Percentiles rank a stretch among this genome's conserved stretches.
Evolutionary conservation across 1,140 invertebrate species (phyloP).

Genomic region (Bombus waltoni): DNA sequence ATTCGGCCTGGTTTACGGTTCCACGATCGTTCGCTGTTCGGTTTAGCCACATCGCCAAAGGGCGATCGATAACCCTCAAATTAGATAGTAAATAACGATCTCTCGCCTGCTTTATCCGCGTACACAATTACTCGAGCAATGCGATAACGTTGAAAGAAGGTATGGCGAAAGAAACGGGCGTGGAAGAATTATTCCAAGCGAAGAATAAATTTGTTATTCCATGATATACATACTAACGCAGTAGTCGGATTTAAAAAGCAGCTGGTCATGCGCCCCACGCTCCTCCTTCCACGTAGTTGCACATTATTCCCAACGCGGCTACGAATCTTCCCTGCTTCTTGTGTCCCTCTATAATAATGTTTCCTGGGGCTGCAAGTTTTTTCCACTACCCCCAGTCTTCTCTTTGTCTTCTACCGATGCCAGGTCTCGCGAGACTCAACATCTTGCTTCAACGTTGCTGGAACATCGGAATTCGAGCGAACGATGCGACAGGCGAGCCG

Average conservation of each 20-base stretch:
- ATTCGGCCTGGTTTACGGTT: too few relatives aligned
- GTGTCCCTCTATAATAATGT: constrained; percentile 1
- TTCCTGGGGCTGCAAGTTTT: not conserved
- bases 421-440: constrained; percentile 31
- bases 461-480: constrained; percentile 65
- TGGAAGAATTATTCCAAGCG: not conserved
- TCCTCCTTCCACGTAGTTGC: constrained; percentile 33
- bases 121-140: not conserved
- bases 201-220: constrained; percentile 21
- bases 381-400: not conserved
- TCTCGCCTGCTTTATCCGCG: not conserved
- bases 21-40: not conserved
- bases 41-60: not conserved
- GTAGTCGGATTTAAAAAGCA: constrained; percentile 48
- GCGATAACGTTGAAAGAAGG: not conserved
- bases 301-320: constrained; percentile 28
- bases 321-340: not conserved
- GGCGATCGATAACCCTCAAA: not conserved
- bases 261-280: constrained; percentile 38
- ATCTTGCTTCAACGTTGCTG: constrained; percentile 63
- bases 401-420: constrained; percentile 26
- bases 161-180: not conserved
- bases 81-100: not conserved
- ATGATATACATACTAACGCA: not conserved
- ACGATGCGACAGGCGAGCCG: constrained; percentile 63